Evolutionary conservation across 2,113 vertebrate genomes (phyloP), one percentile per base, ranked within the genome.

Genomic region (Menidia beryllina): DNA sequence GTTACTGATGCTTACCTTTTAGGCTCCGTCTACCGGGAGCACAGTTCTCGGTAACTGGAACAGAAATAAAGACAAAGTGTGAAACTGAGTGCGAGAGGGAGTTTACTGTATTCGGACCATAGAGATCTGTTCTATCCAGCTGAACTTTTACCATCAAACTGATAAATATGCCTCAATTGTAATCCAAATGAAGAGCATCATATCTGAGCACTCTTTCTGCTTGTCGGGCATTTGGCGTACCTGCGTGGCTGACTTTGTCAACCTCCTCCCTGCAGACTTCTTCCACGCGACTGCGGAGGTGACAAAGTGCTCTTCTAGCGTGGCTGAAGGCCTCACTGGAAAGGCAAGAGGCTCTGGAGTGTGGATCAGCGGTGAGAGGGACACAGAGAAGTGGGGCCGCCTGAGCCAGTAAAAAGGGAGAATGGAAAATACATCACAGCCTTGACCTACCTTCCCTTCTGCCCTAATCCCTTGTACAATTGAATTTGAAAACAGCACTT

Each of bases 231-330:
- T 48, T 21, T 23, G 38, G 7, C 11, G 34, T 77, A 91, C 91
- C 88, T 69, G 81, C 59, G 0, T 68, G 75, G 59, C 64, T 84
- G 69, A 92, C 86, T 25, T 85, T 87, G 66, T 91, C 85, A 49
- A 88, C 72, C 55, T 91, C 88, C 85, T 92, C 91, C 50, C 82
- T 36, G 76, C 89, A 92, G 47, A 89, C 69, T 25, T 93, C 90
- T 72, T 93, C 89, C 65, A 91, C 59, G 15, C 74, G 84, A 59
- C 84, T 81, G 61, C 89, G 85, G 34, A 93, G 67, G 60, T 79
- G 85, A 10, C 81, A 72, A 66, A 93, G 81, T 1, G 73, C 82
- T 34, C 65, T 70, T 27, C 85, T 63, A 41, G 86, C 82, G 1
- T 81, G 68, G 10, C 83, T 71, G 73, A 93, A 91, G 41, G 79